phyloP scores from a whole-genome alignment of 92 coral and sea anemone genomes.

The Galaxea fascicularis region DNA sequence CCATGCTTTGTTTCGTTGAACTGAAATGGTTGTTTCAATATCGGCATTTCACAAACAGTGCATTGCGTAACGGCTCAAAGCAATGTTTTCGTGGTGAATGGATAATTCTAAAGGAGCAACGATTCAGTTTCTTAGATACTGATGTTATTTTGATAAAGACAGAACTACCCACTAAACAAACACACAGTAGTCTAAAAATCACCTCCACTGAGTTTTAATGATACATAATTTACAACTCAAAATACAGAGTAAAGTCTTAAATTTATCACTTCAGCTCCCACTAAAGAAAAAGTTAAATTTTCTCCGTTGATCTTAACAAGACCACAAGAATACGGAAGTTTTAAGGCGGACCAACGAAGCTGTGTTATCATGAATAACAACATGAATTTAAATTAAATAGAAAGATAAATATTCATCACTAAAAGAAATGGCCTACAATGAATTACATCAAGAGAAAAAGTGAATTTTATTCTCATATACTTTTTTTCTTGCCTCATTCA shows the following conservation, averaged over 20 bases:
- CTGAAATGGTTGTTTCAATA: slow-evolving; percentile 4
- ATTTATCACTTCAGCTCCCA: background rate
- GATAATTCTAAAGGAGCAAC: background rate
- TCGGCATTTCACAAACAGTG: background rate
- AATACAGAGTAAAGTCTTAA: slow-evolving; percentile 4
- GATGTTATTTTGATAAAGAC: background rate
- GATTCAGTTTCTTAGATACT: slow-evolving; percentile 3
- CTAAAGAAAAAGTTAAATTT: background rate
- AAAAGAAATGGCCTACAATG: background rate
- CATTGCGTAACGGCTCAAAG: background rate
- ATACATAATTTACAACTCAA: background rate
- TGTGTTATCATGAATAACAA: background rate
- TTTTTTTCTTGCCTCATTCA: background rate
- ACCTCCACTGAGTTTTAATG: background rate
- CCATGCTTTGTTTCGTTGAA: background rate
- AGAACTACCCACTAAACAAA: background rate
- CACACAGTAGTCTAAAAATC: background rate
- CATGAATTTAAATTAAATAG: slow-evolving; percentile 15
- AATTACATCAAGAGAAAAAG: background rate
- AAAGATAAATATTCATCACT: background rate
- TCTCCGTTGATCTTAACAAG: too few species aligned
- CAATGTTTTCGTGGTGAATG: background rate
- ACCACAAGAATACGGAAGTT: background rate
- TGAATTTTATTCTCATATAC: background rate
- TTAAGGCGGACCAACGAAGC: too few species aligned